Conservation (phyloP, 2,113 vertebrate species). For the Neoarius graeffei region DNA sequence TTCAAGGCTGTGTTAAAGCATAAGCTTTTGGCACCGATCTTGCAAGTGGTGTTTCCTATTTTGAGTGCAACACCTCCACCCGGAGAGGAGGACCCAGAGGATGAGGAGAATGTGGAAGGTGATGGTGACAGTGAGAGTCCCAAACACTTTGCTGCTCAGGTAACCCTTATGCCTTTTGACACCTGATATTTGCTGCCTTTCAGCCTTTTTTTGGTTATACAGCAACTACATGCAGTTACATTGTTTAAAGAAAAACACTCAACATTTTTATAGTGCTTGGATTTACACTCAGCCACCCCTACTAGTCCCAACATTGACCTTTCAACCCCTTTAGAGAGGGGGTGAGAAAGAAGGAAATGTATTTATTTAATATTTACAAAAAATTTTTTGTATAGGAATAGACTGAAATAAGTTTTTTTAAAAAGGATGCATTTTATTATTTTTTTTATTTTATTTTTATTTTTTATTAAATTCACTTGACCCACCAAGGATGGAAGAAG, state of each 20-base stretch:
- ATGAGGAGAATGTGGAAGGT: slow-evolving; percentile 75
- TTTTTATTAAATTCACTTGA: not conserved
- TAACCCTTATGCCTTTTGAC: slow-evolving; percentile 39
- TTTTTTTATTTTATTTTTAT: not conserved
- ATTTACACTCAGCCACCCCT: not conserved
- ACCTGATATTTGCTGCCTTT: not conserved
- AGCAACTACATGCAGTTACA: no score
- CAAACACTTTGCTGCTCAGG: slow-evolving; percentile 86
- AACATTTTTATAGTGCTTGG: no score
- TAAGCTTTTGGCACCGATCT: slow-evolving; percentile 77
- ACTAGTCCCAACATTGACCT: not conserved
- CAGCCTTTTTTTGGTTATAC: not conserved
- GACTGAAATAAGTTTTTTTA: not conserved
- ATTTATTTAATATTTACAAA: no score
- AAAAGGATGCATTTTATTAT: not conserved
- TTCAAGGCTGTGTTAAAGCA: slow-evolving; percentile 80
- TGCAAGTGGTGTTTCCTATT: slow-evolving; percentile 81
- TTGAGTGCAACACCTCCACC: slow-evolving; percentile 76
- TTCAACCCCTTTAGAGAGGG: not conserved
- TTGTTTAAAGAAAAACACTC: no score
- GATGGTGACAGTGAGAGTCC: slow-evolving; percentile 73
- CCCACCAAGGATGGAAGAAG: not conserved
- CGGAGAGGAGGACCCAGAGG: slow-evolving; percentile 83
- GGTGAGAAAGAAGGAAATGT: no score
- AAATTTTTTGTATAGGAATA: no score